phyloP scores from a whole-genome alignment of 2,113 vertebrate species.

The Gila orcuttii region DNA sequence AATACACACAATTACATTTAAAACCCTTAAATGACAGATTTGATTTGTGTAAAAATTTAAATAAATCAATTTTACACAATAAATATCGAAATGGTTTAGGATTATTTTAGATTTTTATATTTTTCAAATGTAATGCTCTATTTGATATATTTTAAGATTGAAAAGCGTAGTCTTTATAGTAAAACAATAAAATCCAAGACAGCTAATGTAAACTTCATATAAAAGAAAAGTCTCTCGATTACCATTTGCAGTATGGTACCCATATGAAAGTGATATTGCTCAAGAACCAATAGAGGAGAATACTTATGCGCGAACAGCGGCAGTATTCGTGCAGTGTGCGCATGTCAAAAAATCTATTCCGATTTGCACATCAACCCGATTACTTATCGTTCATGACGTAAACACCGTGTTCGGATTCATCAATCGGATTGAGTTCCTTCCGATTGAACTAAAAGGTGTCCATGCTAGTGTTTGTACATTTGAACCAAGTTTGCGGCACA shows the following conservation, averaged over 20 bases:
- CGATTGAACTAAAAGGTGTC: too few relatives aligned
- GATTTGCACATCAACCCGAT: too few relatives aligned
- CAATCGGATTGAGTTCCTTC: too few relatives aligned
- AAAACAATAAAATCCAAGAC: neutral
- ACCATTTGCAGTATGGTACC: neutral
- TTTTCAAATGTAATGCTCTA: neutral
- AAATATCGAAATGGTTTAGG: neutral
- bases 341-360: too few relatives aligned
- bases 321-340: too few relatives aligned
- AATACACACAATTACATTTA: neutral
- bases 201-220: neutral
- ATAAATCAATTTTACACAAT: neutral
- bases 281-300: too few relatives aligned
- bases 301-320: too few relatives aligned
- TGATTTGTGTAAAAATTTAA: too few relatives aligned
- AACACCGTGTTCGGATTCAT: too few relatives aligned
- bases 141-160: neutral
- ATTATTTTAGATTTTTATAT: neutral
- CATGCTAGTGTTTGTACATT: too few relatives aligned
- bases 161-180: neutral
- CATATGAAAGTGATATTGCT: neutral
- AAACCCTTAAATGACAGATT: neutral
- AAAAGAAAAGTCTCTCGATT: neutral
- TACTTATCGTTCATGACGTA: too few relatives aligned
- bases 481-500: too few relatives aligned